phyloP scores from a whole-genome alignment of 1,140 invertebrate species.

The Danaus plexippus region DNA sequence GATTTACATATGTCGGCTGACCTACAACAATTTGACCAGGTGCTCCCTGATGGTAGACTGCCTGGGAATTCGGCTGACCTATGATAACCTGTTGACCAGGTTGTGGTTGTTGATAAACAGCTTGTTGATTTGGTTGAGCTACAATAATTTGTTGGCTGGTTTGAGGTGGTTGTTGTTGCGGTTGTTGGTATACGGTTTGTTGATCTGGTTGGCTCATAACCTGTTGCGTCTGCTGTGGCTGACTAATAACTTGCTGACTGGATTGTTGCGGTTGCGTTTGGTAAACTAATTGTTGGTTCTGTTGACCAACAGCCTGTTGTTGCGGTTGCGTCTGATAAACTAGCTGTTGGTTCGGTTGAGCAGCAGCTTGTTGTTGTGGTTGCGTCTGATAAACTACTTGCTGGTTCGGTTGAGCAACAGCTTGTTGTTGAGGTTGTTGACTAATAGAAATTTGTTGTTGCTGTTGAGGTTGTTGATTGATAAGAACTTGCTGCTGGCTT shows the following conservation, averaged over 20 bases:
- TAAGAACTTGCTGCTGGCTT: constrained; percentile 2
- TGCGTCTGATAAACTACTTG: neutral
- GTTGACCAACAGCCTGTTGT: neutral
- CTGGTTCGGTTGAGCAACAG: neutral
- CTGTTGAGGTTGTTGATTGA: constrained; percentile 1
- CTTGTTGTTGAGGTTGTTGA: constrained; percentile 7
- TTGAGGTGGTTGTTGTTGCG: neutral
- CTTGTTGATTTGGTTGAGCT: constrained; percentile 4
- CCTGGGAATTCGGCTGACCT: constrained; percentile 1
- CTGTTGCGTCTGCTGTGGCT: too few species aligned
- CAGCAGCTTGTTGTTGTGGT: constrained; percentile 8
- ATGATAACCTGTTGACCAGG: constrained; percentile 9
- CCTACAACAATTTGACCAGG: neutral
- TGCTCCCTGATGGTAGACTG: too few species aligned
- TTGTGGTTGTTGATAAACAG: constrained; percentile 5
- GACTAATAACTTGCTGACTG: too few species aligned
- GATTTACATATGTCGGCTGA: too few species aligned
- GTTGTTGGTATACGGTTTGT: too few species aligned
- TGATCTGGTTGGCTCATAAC: too few species aligned
- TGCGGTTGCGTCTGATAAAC: too few species aligned
- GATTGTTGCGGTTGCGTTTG: too few species aligned
- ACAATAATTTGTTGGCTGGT: constrained; percentile 9
- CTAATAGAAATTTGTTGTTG: constrained; percentile 5
- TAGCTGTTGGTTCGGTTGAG: neutral
- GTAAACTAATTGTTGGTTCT: too few species aligned